phyloP scores from a whole-genome alignment of 2,797 vertebrate species.

The Bradypodion pumilum region DNA sequence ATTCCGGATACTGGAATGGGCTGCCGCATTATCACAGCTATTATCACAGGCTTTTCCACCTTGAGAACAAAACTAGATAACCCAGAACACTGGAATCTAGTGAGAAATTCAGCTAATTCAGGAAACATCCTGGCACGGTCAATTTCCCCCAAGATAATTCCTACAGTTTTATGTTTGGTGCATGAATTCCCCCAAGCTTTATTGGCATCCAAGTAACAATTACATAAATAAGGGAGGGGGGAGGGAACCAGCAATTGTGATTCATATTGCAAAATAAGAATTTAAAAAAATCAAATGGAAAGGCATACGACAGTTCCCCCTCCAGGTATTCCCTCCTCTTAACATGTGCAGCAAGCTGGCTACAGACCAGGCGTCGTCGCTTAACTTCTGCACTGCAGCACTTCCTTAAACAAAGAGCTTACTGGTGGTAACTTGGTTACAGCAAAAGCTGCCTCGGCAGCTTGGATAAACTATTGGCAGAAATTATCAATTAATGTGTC shows the following conservation, averaged over 20 bases:
- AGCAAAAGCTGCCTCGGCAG: slow-evolving; percentile 51
- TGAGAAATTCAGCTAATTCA: not conserved
- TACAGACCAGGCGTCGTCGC: slow-evolving; percentile 22
- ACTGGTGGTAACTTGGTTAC: slow-evolving; percentile 60
- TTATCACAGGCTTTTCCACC: no score
- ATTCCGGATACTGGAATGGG: no score
- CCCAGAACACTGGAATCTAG: not conserved
- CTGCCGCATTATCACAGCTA: no score
- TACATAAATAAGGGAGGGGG: slow-evolving; percentile 3
- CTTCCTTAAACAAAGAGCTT: slow-evolving; percentile 69
- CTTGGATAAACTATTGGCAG: slow-evolving; percentile 21
- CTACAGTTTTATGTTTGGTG: not conserved
- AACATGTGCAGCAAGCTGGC: slow-evolving; percentile 40
- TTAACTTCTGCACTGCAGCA: slow-evolving; percentile 48
- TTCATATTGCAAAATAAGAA: slow-evolving; percentile 2
- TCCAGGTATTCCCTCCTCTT: not conserved
- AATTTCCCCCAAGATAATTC: no score
- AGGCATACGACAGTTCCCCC: not conserved
- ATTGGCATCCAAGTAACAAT: not conserved
- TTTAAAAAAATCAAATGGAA: not conserved
- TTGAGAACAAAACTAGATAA: not conserved
- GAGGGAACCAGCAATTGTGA: not conserved
- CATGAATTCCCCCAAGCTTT: not conserved
- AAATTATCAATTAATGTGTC: slow-evolving; percentile 45
- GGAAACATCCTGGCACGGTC: not conserved